Evolutionary conservation across 2,888 invertebrate genomes (phyloP), one percentile per base, ranked within the genome.

Genomic region (Lasioglossum vierecki): DNA sequence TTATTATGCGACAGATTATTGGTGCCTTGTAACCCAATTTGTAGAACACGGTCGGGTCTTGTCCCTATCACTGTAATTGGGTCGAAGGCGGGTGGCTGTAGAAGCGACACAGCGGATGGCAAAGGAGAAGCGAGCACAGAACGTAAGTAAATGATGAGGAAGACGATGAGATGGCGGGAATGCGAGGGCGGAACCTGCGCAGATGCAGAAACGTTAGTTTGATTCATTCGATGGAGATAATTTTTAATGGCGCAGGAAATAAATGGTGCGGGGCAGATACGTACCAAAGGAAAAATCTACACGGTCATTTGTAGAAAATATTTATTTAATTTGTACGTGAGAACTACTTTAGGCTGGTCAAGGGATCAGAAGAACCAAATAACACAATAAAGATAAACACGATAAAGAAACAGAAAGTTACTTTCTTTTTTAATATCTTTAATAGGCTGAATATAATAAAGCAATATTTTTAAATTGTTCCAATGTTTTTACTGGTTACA

Each of bases 1-100:
- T 80, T 80, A 87, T 85, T 85, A 78, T 84, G 82, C 77, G 82
- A 82, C 72, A 79, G 79, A 83, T 86, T 86, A 84, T 84, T 82
- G 79, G 76, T 80, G 79, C 81, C 76, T 74, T 72, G 87, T 80
- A 83, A 86, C 80, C 72, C 82, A 83, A 88, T 86, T 86, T 82
- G 80, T 76, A 82, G 82, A 60, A 78, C 79, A 76, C 75, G 79
- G 89, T 85, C 83, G 85, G 84, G 86, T 84, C 87, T 76, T 85
- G 82, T 81, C 71, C 57, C 60, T 85, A 85, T 91, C 85, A 86
- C 84, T 87, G 86, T 91, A 90, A 91, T 91, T 89, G 85, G 87
- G 87, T 86, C 87, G 83, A 79, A 77, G 80, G 80, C 77, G 75
- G 74, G 79, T 76, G 49, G 57, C 39, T 74, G 60, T 26, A 71